Conservation (phyloP, 2,797 vertebrate genomes). For the Fistularia tabacaria region DNA sequence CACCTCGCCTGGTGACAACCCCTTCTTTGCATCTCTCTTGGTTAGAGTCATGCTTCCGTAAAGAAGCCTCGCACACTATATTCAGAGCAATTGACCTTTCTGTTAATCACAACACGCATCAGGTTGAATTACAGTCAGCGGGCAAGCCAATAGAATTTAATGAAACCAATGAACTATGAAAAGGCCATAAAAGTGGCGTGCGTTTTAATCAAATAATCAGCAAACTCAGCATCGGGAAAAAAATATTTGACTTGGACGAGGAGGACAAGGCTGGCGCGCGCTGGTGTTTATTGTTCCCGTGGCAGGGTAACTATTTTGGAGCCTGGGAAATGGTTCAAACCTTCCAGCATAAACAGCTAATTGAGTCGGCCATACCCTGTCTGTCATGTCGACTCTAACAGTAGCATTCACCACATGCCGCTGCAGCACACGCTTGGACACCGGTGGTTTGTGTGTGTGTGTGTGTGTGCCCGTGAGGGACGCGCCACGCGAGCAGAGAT, state of each 20-base stretch:
- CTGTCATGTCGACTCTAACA: conserved; percentile 10
- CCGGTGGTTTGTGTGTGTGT: too few relatives aligned
- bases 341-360: conserved; percentile 21
- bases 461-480: too few relatives aligned
- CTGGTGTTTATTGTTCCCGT: conserved; percentile 44
- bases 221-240: conserved; percentile 16
- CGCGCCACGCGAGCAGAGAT: too few relatives aligned
- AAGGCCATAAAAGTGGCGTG: conserved; percentile 3
- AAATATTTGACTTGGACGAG: conserved; percentile 41
- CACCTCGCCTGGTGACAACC: conserved; percentile 56
- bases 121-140: conserved; percentile 16
- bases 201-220: conserved; percentile 24
- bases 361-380: not conserved
- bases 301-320: conserved; percentile 28
- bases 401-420: not conserved
- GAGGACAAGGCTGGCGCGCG: conserved; percentile 15
- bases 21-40: conserved; percentile 19
- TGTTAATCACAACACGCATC: conserved; percentile 5
- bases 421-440: not conserved
- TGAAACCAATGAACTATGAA: conserved; percentile 4
- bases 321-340: conserved; percentile 35
- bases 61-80: not conserved
- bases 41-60: conserved; percentile 8
- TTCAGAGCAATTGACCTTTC: conserved; percentile 7
- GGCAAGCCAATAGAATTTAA: conserved; percentile 3